phyloP scores from a whole-genome alignment of 53 echinoderm and acorn worm species.

The Pentamera pediparva region DNA sequence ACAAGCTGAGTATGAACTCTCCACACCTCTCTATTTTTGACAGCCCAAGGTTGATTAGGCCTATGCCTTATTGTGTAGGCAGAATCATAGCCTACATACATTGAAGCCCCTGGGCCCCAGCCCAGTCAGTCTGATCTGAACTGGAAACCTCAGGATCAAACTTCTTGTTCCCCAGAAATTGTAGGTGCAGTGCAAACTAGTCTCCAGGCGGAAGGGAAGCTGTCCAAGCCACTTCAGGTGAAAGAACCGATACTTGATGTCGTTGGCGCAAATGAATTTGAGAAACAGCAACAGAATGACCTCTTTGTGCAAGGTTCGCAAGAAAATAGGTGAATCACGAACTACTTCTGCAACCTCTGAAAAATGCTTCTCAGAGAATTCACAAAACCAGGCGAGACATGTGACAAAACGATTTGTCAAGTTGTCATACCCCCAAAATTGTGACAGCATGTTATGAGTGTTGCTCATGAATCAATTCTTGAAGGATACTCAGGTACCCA shows the following conservation, averaged over 20 bases:
- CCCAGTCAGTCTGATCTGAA: background rate
- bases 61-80: too few species aligned
- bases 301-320: too few species aligned
- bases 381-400: too few species aligned
- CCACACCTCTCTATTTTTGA: too few species aligned
- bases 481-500: conserved; percentile 42
- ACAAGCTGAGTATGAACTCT: too few species aligned
- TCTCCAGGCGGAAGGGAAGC: conserved; percentile 5
- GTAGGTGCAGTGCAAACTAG: background rate
- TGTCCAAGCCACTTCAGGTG: conserved; percentile 27
- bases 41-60: too few species aligned
- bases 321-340: conserved; percentile 4
- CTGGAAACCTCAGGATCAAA: background rate
- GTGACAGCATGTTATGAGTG: conserved; percentile 19
- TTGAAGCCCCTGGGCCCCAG: too few species aligned
- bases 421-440: conserved; percentile 20
- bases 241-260: conserved; percentile 13
- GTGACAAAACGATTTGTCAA: conserved; percentile 26
- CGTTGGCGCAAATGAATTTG: conserved; percentile 5
- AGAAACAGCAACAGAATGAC: too few species aligned
- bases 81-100: too few species aligned
- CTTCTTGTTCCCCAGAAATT: background rate
- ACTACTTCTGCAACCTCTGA: background rate
- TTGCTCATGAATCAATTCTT: conserved; percentile 46
- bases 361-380: conserved; percentile 35